A percentile compares a stretch with the other conserved stretches of the same genome.
Conservation (phyloP, 2,797 vertebrate species). For the Lates japonicus region DNA sequence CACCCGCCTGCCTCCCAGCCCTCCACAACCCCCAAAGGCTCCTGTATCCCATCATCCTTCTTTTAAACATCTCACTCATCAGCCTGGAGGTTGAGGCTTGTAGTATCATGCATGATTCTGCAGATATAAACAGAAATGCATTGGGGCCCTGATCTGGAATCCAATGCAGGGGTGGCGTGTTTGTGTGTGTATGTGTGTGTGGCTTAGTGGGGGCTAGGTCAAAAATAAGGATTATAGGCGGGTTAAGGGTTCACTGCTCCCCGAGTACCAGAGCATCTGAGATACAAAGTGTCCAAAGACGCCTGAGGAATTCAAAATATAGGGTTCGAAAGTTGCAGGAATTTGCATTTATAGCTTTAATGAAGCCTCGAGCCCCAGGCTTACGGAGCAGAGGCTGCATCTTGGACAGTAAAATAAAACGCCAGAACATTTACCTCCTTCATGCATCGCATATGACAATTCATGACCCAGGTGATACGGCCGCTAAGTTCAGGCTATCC, state of each 20-base stretch:
- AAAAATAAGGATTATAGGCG: slow-evolving; percentile 34
- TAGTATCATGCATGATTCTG: too few species aligned
- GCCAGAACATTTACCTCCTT: slow-evolving; percentile 69
- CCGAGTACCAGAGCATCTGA: slow-evolving; percentile 57
- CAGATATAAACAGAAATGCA: slow-evolving; percentile 87
- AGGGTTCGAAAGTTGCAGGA: slow-evolving; percentile 64
- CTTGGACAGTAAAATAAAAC: slow-evolving; percentile 64
- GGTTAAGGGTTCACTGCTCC: slow-evolving; percentile 53
- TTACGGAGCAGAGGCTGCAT: slow-evolving; percentile 43
- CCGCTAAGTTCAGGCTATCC: slow-evolving; percentile 57
- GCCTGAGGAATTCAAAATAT: slow-evolving; percentile 70
- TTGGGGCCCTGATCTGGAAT: slow-evolving; percentile 87
- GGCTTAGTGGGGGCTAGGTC: neutral
- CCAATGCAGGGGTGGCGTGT: slow-evolving; percentile 77
- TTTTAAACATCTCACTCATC: slow-evolving; percentile 84
- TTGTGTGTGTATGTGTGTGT: slow-evolving; percentile 19
- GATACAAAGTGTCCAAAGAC: slow-evolving; percentile 56
- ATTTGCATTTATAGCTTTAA: slow-evolving; percentile 73
- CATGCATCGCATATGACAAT: slow-evolving; percentile 60
- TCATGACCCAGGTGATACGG: slow-evolving; percentile 65
- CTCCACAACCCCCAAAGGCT: slow-evolving; percentile 80
- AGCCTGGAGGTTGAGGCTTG: slow-evolving; percentile 82
- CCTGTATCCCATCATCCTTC: slow-evolving; percentile 86
- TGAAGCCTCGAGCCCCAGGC: too few species aligned
- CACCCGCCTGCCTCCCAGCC: slow-evolving; percentile 16